These are phyloP conservation scores for Prietella phreatophila DNA, from an alignment of 2,113 vertebrate genomes.

Conservation along the genomic window DNA sequence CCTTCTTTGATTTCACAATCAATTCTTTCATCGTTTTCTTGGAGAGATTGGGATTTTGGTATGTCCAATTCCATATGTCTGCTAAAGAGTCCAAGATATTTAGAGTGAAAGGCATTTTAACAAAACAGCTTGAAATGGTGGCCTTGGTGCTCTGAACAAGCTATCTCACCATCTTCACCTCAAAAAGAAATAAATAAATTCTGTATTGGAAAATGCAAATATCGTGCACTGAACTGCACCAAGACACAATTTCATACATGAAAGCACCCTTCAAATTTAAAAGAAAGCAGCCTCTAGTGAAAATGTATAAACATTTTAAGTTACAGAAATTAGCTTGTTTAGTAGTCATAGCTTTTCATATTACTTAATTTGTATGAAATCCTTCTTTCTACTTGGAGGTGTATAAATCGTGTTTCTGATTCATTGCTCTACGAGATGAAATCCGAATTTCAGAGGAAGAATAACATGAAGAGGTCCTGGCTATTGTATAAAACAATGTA, in stretches of 20 bases:
- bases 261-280: background rate
- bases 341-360: background rate
- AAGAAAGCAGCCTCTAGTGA: background rate
- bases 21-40: background rate
- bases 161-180: background rate
- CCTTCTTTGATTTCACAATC: background rate
- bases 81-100: background rate
- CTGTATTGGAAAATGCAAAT: background rate
- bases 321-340: background rate
- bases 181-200: background rate
- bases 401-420: background rate
- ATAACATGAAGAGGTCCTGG: background rate
- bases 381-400: background rate
- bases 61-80: background rate
- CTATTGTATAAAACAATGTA: background rate
- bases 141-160: background rate
- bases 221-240: background rate
- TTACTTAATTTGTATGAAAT: background rate
- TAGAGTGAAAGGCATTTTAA: background rate
- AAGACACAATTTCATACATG: conserved; percentile 22
- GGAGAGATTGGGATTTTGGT: background rate
- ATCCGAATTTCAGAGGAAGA: background rate
- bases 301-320: background rate
- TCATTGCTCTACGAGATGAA: background rate
- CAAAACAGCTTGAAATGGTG: background rate